Percentiles rank a stretch among this genome's conserved stretches.
Evolutionary conservation across 2,888 invertebrate genomes (phyloP).

Genomic region (Hyalella azteca): DNA sequence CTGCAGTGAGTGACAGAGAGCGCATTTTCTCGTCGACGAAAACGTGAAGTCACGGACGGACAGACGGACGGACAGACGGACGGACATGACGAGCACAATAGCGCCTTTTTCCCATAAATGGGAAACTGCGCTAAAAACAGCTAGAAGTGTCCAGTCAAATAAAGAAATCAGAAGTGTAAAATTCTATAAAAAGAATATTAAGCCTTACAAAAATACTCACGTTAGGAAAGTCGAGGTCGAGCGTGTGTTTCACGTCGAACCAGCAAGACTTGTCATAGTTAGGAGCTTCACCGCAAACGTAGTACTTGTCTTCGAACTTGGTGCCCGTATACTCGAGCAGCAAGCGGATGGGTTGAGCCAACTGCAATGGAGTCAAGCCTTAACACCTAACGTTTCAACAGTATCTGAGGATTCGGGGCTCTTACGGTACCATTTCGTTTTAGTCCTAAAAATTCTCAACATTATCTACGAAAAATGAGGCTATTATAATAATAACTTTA

Average conservation of each 20-base stretch:
- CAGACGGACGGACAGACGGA: not conserved
- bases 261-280: constrained; percentile 63
- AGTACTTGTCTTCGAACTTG: constrained; percentile 64
- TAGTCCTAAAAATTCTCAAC: no score
- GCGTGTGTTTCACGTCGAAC: constrained; percentile 60
- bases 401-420: not conserved
- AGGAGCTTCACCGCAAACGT: constrained; percentile 64
- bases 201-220: constrained; percentile 38
- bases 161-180: not conserved
- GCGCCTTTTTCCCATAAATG: not conserved
- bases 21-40: no score
- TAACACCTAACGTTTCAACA: not conserved
- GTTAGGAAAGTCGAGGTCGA: constrained; percentile 50
- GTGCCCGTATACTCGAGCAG: constrained; percentile 62
- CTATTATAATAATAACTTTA: not conserved
- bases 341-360: constrained; percentile 51
- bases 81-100: not conserved
- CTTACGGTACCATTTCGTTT: no score
- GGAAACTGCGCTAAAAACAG: not conserved
- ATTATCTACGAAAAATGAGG: not conserved
- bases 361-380: constrained; percentile 26
- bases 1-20: no score
- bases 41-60: not conserved
- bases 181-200: no score
- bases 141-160: not conserved